Percentiles rank a stretch among this genome's conserved stretches.
Conservation (phyloP, 1,140 invertebrate genomes). For the Drosophila trapezifrons region DNA sequence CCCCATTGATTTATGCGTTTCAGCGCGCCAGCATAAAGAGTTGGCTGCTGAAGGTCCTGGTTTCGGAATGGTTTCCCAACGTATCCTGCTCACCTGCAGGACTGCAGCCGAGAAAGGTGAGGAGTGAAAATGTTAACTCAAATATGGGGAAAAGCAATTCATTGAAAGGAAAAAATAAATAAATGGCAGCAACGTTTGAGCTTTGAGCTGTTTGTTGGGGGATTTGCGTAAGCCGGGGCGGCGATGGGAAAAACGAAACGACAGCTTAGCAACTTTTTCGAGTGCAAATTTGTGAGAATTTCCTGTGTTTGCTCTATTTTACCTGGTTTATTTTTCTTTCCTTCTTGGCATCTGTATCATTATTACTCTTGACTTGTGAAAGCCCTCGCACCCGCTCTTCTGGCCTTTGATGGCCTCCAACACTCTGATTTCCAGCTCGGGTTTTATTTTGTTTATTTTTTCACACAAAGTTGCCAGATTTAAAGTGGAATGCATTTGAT, state of each 20-base stretch:
- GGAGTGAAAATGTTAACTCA: slow-evolving; percentile 45
- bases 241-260: slow-evolving; percentile 37
- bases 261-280: slow-evolving; percentile 57
- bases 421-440: background rate
- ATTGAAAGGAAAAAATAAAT: slow-evolving; percentile 45
- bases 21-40: slow-evolving; percentile 60
- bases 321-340: slow-evolving; percentile 32
- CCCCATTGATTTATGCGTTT: slow-evolving; percentile 63
- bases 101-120: slow-evolving; percentile 30
- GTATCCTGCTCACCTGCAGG: slow-evolving; percentile 19
- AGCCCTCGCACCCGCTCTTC: slow-evolving; percentile 1
- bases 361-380: slow-evolving; percentile 48
- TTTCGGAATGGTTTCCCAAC: slow-evolving; percentile 21
- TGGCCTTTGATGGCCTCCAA: slow-evolving; percentile 5
- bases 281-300: slow-evolving; percentile 57
- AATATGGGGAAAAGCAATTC: slow-evolving; percentile 50
- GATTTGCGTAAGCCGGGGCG: slow-evolving; percentile 38
- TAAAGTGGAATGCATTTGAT: slow-evolving; percentile 4
- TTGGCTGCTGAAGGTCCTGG: slow-evolving; percentile 21
- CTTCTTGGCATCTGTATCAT: slow-evolving; percentile 46
- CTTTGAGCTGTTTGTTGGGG: slow-evolving; percentile 48
- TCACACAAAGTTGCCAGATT: background rate
- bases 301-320: slow-evolving; percentile 19
- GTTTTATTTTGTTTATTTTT: background rate
- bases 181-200: slow-evolving; percentile 48